Conservation (phyloP, 1,140 invertebrate species). For the Neelides sp. region DNA sequence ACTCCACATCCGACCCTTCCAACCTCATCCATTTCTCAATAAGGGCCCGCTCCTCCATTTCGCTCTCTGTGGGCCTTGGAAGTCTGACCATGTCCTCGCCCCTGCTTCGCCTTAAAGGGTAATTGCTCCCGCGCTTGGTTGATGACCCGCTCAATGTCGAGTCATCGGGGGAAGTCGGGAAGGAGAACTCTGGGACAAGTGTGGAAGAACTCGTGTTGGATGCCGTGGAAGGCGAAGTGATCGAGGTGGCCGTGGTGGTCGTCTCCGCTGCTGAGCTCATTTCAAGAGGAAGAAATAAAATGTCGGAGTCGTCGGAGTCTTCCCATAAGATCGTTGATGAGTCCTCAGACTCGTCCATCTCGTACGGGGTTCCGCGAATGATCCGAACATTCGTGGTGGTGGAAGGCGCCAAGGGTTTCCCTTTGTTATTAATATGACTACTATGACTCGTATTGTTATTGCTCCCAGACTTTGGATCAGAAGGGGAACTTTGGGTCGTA, state of each 20-base stretch:
- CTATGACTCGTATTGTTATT: no score
- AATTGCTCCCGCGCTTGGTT: neutral
- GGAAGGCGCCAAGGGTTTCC: no score
- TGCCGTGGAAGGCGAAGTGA: constrained; percentile 16
- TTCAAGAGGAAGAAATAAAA: constrained; percentile 29
- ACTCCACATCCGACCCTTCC: constrained; percentile 26
- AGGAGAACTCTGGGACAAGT: no score
- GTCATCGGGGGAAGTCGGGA: no score
- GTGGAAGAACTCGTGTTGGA: neutral
- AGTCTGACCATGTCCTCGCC: neutral
- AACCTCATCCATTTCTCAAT: constrained; percentile 31
- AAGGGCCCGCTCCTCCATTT: constrained; percentile 21
- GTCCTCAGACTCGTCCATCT: constrained; percentile 5
- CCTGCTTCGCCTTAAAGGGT: neutral
- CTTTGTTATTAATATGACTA: no score
- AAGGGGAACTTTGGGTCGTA: no score
- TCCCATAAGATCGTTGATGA: constrained; percentile 28
- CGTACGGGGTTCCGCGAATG: constrained; percentile 16
- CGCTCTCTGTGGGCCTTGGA: constrained; percentile 1
- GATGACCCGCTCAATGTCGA: no score
- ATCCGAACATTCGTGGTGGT: constrained; percentile 13
- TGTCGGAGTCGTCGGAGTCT: constrained; percentile 30
- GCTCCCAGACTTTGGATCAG: no score
- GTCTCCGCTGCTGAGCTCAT: constrained; percentile 16
- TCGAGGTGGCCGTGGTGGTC: constrained; percentile 17